These are phyloP conservation scores for Onychostoma macrolepis DNA, from an alignment of 2,113 vertebrate genomes.

Conservation along the genomic window DNA sequence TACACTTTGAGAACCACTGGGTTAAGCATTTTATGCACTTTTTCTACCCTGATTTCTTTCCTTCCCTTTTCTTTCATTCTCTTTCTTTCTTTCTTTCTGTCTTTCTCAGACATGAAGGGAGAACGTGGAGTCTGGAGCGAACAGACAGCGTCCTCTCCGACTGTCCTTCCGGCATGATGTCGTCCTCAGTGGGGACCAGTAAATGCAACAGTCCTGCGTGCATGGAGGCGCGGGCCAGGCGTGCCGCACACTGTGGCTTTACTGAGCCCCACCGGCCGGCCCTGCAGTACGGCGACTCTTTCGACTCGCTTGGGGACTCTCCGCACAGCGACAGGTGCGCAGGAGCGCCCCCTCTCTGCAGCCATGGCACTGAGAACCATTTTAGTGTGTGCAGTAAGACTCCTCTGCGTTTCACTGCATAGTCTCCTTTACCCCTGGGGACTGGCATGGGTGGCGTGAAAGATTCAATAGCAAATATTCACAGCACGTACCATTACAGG, in stretches of 20 bases:
- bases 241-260: conserved; percentile 84
- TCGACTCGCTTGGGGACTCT: conserved; percentile 93
- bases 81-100: neutral
- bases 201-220: conserved; percentile 97
- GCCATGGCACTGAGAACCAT: conserved; percentile 11
- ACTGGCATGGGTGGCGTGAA: conserved; percentile 45
- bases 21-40: neutral
- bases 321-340: conserved; percentile 96
- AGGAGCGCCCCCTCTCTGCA: conserved; percentile 22
- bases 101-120: conserved; percentile 87
- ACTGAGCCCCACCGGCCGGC: conserved; percentile 81
- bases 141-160: conserved; percentile 94
- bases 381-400: conserved; percentile 25
- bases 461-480: conserved; percentile 62
- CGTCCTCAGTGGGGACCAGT: conserved; percentile 96
- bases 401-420: neutral
- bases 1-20: conserved; percentile 16
- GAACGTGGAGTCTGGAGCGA: conserved; percentile 94
- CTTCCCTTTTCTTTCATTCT: conserved; percentile 4
- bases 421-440: conserved; percentile 13
- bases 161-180: conserved; percentile 91
- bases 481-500: neutral
- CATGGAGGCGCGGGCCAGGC: conserved; percentile 88
- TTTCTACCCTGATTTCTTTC: neutral
- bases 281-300: conserved; percentile 87